Base-by-base conservation (phyloP, 2,888 invertebrate genomes). In the Drosophila conformis region DNA sequence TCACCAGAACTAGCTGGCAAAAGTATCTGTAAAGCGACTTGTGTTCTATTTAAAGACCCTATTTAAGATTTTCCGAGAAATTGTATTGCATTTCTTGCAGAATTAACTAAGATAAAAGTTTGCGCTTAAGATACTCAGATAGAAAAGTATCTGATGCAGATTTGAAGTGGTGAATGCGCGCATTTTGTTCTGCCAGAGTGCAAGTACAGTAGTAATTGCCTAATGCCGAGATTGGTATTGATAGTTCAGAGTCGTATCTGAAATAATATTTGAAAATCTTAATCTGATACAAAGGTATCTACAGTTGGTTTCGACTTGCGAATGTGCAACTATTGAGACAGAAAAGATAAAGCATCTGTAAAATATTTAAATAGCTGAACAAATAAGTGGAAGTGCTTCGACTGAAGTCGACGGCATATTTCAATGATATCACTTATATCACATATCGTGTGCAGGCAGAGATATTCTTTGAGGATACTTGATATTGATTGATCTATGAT, bases 1-100 rank as follows among this genome's bases (percentile, higher is more conserved):
- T 60, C 52, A 36, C 51, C 59, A 59, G 51, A 10, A 18, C 57
- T 31, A 10, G 2, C 58, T 25, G 52, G 51, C 15, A 27, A 53
- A 64, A 62, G 76, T 42, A 56, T 65, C 51, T 60, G 35, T 36
- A 29, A 42, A 48, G 42, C 13, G 21, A 42, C 5, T 29, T n/a
- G 52, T n/a, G 13, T 61, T 60, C 21, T 35, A 65, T 29, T 52
- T 33, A 27, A 18, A n/a, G n/a, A 27, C 29, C 7, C 15, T 27
- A 11, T 40, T 40, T 52, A 21, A 46, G 25, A 61, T 27, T 49
- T 73, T 65, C 60, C 27, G 42, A 38, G 74, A 69, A 69, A 63
- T 49, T 65, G 11, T 13, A 5, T n/a, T 33, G 29, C 25, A 36
- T 52, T 56, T 29, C 1, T n/a, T 13, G 31, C 15, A 29, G 27